Base-by-base conservation (phyloP, 2,888 invertebrate genomes). In the Myathropa florea region DNA sequence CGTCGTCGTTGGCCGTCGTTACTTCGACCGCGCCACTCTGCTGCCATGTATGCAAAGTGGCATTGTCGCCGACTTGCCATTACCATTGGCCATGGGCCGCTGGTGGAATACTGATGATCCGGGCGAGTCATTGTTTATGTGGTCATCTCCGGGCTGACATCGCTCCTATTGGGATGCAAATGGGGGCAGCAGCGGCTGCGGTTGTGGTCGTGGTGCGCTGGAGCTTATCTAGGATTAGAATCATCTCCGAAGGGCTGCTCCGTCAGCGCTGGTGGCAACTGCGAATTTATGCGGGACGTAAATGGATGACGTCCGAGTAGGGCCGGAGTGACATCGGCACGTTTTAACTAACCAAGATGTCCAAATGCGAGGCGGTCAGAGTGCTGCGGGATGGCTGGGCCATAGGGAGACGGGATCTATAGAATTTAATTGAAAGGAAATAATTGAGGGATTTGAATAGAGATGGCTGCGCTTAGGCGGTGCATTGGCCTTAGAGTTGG, bases 341-440 rank as follows among this genome's bases (percentile, higher is more conserved):
- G 65, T 84, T 81, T 84, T 71, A 84, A 84, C 84, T 84, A 84
- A 70, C 79, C 68, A 24, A 68, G 78, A 73, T 83, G 73, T 83
- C 68, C 83, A 83, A 83, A 64, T 73, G 83, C 73, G 83, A 33
- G 24, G 12, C 18, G 21, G 68, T 67, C 82, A 65, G n/a, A n/a
- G 60, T 46, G 33, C 33, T 3, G 33, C 33, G 10, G 30, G 30
- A 33, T 33, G 30, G 53, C 59, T 60, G 65, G 55, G 65, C 14
- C 46, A 18, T 18, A 7, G 63, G 26, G 10, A 28, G 63, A 64
- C 73, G 24, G 33, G 68, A 59, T 46, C 60, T 46, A 18, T n/a
- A 33, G 23, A 33, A 63, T 83, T 79, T 79, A 83, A 73, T 83
- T 73, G 83, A 83, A 73, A 21, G 55, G 60, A 72, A 61, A 78